Evolutionary conservation across 1,140 invertebrate species (phyloP), one percentile per base, ranked within the genome.

Genomic region (Temnothorax longispinosus): DNA sequence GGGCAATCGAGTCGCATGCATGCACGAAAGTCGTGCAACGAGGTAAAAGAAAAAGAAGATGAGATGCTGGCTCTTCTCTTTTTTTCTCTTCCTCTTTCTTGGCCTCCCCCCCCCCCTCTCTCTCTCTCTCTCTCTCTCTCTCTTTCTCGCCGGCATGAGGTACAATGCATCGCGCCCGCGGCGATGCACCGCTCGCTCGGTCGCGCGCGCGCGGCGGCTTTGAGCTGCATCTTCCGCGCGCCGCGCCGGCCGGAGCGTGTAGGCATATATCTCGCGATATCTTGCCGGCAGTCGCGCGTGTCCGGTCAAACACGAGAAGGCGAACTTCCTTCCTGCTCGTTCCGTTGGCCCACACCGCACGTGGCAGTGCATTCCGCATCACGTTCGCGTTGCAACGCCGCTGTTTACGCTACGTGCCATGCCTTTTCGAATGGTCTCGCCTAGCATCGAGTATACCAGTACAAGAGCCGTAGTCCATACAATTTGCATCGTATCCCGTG

Each of bases 311-410:
- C 58, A 52, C 81, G 77, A 87, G 77, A 85, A 89, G 69, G 86
- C 90, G 71, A 91, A 92, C 90, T 92, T 92, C 89, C 91, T 92
- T 92, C 91, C 91, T 88, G 65, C 50, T 50, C 50, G 27, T 8
- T 58, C 32, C 35, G 64, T 65, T n/a, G 69, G 15, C 32, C n/a
- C 50, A 32, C 18, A 38, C 65, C 41, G 65, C 47, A 18, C 47
- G 27, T 69, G 65, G 65, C 13, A 47, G 21, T 0, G 35, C 41
- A 81, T 71, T 76, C 69, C 52, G 76, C 44, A 2, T 13, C 32
- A 13, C 41, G 54, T 32, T 38, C 13, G 38, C 74, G 50, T 27
- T 60, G n/a, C 82, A 47, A 62, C 52, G 38, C 50, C 50, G 11
- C 80, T 52, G 35, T 58, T 50, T 62, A 18, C 54, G 69, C 44